Evolutionary conservation across 2,113 vertebrate species (phyloP).

Genomic region (Phaethornis superciliosus): DNA sequence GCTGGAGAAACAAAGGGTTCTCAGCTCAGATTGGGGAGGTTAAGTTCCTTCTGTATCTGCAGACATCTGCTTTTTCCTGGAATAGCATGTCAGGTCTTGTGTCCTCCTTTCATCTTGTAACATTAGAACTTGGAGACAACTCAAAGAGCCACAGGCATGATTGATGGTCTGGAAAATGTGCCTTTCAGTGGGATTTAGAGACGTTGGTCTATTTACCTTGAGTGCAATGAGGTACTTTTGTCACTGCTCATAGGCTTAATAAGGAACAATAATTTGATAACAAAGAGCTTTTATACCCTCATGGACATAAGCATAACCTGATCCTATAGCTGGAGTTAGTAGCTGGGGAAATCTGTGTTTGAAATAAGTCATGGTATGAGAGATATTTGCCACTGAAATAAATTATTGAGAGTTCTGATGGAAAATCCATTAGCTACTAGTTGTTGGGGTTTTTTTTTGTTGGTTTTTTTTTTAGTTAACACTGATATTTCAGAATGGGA

Average conservation of each 20-base stretch:
- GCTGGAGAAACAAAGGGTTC: not conserved
- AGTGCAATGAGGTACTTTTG: not conserved
- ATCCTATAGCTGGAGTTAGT: not conserved
- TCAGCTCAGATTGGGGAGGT: not conserved
- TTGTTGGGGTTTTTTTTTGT: not conserved
- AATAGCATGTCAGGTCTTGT: not conserved
- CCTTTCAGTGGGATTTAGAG: not conserved
- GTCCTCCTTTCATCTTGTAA: not conserved
- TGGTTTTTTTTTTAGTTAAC: not conserved
- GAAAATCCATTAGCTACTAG: not conserved
- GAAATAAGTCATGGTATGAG: not conserved
- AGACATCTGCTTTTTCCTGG: not conserved
- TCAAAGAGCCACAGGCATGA: not conserved
- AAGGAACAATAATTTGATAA: not conserved
- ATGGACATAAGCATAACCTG: not conserved
- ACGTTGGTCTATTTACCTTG: not conserved
- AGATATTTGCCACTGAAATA: not conserved
- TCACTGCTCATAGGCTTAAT: not conserved
- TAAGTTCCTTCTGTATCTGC: not conserved
- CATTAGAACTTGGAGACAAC: not conserved
- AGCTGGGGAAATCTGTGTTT: not conserved
- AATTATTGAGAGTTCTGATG: not conserved
- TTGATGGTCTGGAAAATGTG: not conserved
- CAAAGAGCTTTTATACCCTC: not conserved
- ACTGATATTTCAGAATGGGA: not conserved